Base-by-base conservation (phyloP, 2,888 invertebrate species). In the Gryllus longicercus region DNA sequence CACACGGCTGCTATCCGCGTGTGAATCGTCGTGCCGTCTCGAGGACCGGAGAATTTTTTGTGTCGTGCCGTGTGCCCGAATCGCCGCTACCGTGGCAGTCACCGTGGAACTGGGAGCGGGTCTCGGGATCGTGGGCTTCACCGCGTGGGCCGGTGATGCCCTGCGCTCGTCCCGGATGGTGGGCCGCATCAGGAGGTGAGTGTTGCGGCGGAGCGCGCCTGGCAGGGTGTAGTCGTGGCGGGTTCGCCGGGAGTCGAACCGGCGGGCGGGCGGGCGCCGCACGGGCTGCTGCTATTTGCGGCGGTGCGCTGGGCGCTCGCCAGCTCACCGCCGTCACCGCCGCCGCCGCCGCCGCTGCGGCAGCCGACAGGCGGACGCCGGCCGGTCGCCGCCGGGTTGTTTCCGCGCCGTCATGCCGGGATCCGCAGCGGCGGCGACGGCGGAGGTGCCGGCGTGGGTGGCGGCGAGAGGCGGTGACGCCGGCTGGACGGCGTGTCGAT, bases 61-160 rank as follows among this genome's bases (percentile, higher is more conserved):
- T 8, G 38, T 38, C 38, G 38, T 38, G 1, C 1, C 38, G 38
- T 38, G 38, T 8, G 0, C 38, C 38, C 38, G 38, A 1, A 38
- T 38, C 38, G 38, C 38, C 38, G 63, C 14, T n/a, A 63, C 63
- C 63, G 63, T 63, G 63, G 63, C 63, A 18, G n/a, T n/a, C 63
- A n/a, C n/a, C 63, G 63, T 63, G 63, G 63, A 63, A n/a, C 63
- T 63, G 63, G 63, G 63, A 63, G 63, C 63, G n/a, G 63, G 63
- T n/a, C 63, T 63, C 16, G 63, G 63, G 63, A 63, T 63, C 63
- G 63, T 63, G 14, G 63, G 63, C 63, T 63, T 63, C 63, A 63
- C 63, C n/a, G 63, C 63, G 16, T 63, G 63, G 63, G 63, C 63
- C 14, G 63, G 63, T n/a, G 63, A 63, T n/a, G 63, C 63, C 16